phyloP scores from a whole-genome alignment of 2,113 vertebrate species.

The Trichomycterus rosablanca region DNA sequence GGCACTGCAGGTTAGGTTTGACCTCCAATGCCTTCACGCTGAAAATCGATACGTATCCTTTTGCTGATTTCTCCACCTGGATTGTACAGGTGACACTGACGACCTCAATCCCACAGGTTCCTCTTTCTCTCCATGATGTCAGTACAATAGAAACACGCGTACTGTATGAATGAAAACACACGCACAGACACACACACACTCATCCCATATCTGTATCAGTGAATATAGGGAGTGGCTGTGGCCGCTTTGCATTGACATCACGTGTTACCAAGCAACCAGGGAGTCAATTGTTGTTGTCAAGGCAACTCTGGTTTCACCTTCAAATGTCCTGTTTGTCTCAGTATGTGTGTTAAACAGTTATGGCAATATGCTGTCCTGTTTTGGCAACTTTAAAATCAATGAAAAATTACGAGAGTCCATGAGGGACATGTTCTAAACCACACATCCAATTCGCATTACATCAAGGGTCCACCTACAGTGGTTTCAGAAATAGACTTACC shows the following conservation, averaged over 20 bases:
- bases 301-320: constrained; percentile 74
- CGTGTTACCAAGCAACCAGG: constrained; percentile 72
- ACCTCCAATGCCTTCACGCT: too few relatives aligned
- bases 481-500: too few relatives aligned
- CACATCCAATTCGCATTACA: too few relatives aligned
- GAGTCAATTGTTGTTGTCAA: constrained; percentile 80
- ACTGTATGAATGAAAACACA: constrained; percentile 16
- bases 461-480: too few relatives aligned
- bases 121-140: constrained; percentile 1
- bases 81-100: not conserved
- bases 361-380: constrained; percentile 2
- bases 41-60: too few relatives aligned
- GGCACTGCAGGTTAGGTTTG: too few relatives aligned
- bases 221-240: constrained; percentile 56
- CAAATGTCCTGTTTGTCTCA: constrained; percentile 55
- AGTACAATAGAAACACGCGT: not conserved
- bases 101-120: not conserved
- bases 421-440: too few relatives aligned
- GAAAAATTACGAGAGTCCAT: too few relatives aligned
- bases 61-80: not conserved
- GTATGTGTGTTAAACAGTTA: constrained; percentile 6
- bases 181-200: constrained; percentile 43
- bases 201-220: too few relatives aligned
- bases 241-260: constrained; percentile 68
- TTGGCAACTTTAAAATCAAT: too few relatives aligned